Base-by-base conservation (phyloP, 2,797 vertebrate genomes). In the Octomys mimax region DNA sequence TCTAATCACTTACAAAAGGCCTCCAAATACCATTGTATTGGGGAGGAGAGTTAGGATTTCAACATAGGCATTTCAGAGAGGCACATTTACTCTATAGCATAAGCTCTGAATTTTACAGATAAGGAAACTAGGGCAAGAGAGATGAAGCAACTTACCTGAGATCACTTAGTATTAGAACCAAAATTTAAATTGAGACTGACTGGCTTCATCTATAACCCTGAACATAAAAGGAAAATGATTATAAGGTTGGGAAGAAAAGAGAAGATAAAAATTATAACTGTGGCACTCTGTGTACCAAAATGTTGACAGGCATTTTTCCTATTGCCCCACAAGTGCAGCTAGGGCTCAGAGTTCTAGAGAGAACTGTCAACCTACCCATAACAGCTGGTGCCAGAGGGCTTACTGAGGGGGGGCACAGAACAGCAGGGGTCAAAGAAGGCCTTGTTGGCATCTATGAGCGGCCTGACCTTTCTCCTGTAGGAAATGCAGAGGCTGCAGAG, bases 121-220 rank as follows among this genome's bases (percentile, higher is more conserved):
- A 95, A 90, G 82, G 26, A 95, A 96, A 96, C 77, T 87, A 78
- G 84, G 77, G 52, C 71, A 79, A 86, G 61, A 81, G 57, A 87
- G 57, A 75, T 92, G 77, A 92, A 90, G 39, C 73, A 62, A 70
- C 42, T 85, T 84, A 49, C 75, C 79, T 87, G 73, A 87, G 89
- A 80, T 94, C 89, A 57, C 88, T 95, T 78, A 94, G 19, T 42
- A 62, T 78, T 7, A 64, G 52, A 91, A n/a, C 46, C 66, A 86
- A 90, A 94, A 85, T 62, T 92, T 70, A 92, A 82, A 91, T 26
- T 70, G 4, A 96, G 49, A 33, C 39, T 91, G 68, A 33, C 73
- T 91, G 59, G 61, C 10, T 94, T 82, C 26, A 64, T 19, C 70
- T 62, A 49, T 16, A 39, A 92, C 80, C 36, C 39, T 89, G 61